These are phyloP conservation scores for Anoplolepis gracilipes DNA, from an alignment of 1,140 invertebrate species.

Conservation along the genomic window DNA sequence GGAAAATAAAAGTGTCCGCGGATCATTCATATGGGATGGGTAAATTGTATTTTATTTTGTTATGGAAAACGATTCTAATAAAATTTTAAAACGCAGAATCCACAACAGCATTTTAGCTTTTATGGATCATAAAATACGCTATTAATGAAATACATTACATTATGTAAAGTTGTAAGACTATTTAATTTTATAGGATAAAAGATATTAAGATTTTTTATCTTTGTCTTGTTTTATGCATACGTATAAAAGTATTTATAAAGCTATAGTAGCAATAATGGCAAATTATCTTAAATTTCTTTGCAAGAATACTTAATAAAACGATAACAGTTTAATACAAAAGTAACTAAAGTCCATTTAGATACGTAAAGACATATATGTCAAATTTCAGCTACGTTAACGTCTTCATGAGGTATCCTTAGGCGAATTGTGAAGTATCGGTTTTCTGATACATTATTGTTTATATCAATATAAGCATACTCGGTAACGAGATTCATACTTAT, in stretches of 20 bases:
- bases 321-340: not conserved
- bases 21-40: not conserved
- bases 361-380: not conserved
- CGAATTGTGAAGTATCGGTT: constrained; percentile 26
- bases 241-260: not conserved
- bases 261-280: not conserved
- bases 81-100: not conserved
- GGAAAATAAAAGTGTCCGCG: constrained; percentile 29
- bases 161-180: not conserved
- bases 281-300: not conserved
- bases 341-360: not conserved
- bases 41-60: constrained; percentile 15
- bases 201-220: not conserved
- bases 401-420: constrained; percentile 48
- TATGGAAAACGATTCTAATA: not conserved
- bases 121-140: not conserved
- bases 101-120: not conserved
- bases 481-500: constrained; percentile 63
- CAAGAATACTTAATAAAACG: not conserved
- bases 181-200: too few relatives aligned
- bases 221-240: not conserved
- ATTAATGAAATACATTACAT: not conserved
- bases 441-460: constrained; percentile 53
- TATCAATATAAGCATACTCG: constrained; percentile 26
- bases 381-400: constrained; percentile 56